Base-by-base conservation (phyloP, 2,797 vertebrate species). In the Smutsia temminckii region DNA sequence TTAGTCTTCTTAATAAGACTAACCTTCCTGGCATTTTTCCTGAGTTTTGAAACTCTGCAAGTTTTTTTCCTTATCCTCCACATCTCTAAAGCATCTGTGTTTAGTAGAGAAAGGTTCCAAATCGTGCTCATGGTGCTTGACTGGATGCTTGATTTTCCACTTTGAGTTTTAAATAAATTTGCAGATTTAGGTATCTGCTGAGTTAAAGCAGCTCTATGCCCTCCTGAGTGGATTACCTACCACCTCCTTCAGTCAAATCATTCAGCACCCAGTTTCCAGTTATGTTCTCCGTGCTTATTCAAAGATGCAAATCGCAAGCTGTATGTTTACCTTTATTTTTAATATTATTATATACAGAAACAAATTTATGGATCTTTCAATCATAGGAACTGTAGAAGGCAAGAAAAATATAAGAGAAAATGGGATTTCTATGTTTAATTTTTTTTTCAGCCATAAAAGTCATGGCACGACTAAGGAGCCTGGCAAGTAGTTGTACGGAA, bases 121-220 rank as follows among this genome's bases (percentile, higher is more conserved):
- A 74, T 85, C 69, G 55, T 71, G 40, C 59, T 91, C 46, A 20
- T 32, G 2, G 0, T 78, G 75, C 64, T 93, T 96, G 78, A 91
- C 59, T 95, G 85, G n/a, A 68, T 37, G 91, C 1, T 2, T 13
- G 32, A 20, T 34, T 95, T 88, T 72, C 53, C n/a, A 77, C 53
- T 78, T 77, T 40, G 63, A 21, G 9, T 66, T 96, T 95, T 59
- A 88, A 86, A 95, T 27, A 93, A 49, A 89, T 94, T 78, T 96
- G 89, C 88, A 88, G 91, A 88, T 89, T 88, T 91, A 71, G 34
- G 84, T 90, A 72, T 89, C 63, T 89, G 55, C 57, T 64, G 71
- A 83, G 63, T 40, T 78, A 51, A 71, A 84, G 13, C 20, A 66
- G 42, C 59, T 12, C 17, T 32, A 11, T 51, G 61, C 63, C 55